Conservation (phyloP, 23 tunicate species). For the Trididemnum clinides region DNA sequence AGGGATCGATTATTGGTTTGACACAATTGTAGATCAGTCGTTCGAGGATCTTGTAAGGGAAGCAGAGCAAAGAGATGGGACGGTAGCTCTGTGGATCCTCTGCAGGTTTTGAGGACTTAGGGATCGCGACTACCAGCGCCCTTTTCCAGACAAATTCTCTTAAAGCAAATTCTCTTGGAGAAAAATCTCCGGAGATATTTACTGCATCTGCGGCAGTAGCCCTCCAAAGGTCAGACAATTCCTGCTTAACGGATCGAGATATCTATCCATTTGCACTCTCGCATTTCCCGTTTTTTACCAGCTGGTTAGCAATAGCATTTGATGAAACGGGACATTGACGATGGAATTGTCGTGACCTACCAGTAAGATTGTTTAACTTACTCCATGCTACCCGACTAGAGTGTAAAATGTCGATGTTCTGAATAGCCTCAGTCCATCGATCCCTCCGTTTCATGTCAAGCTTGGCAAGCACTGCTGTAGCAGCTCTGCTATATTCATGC, state of each 20-base stretch:
- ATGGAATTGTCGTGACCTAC: background rate
- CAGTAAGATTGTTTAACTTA: slow-evolving; percentile 7
- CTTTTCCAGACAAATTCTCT: slow-evolving; percentile 5
- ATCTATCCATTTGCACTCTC: background rate
- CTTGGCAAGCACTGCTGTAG: background rate
- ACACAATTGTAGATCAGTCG: slow-evolving; percentile 12
- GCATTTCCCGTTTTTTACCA: slow-evolving; percentile 1
- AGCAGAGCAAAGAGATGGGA: slow-evolving; percentile 29
- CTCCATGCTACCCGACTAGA: slow-evolving; percentile 1
- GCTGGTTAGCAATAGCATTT: background rate
- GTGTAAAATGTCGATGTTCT: background rate
- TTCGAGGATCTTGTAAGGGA: slow-evolving; percentile 27
- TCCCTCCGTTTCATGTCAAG: background rate
- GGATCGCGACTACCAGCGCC: slow-evolving; percentile 17
- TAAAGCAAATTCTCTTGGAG: background rate
- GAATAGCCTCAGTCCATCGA: background rate
- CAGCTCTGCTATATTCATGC: background rate
- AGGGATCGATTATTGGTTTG: slow-evolving; percentile 4
- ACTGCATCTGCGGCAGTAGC: background rate
- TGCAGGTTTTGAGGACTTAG: slow-evolving; percentile 8
- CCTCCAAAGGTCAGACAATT: background rate
- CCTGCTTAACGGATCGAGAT: background rate
- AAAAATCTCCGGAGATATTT: slow-evolving; percentile 21
- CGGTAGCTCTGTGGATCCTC: slow-evolving; percentile 24
- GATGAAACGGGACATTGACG: background rate